A percentile compares a stretch with the other conserved stretches of the same genome.
phyloP scores from a whole-genome alignment of 2,888 invertebrate genomes.

The Pardosa pseudoannulata region DNA sequence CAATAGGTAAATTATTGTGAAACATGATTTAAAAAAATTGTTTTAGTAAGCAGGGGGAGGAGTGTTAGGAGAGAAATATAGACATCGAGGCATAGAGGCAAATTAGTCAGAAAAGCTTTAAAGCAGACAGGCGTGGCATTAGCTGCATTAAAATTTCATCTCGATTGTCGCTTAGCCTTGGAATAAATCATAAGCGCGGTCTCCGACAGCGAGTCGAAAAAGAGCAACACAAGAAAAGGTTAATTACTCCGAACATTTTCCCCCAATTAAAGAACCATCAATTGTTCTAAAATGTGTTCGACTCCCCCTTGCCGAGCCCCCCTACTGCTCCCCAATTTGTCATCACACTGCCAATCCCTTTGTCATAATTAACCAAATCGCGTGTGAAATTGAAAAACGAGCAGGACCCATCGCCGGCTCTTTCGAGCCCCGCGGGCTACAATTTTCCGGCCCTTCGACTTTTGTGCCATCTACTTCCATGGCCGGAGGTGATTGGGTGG shows the following conservation, averaged over 20 bases:
- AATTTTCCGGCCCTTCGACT: conserved; percentile 3
- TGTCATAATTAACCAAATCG: conserved; percentile 64
- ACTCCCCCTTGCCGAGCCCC: neutral
- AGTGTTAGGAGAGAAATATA: too few relatives aligned
- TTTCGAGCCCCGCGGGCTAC: conserved; percentile 30
- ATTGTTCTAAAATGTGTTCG: conserved; percentile 6
- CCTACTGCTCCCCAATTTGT: conserved; percentile 50
- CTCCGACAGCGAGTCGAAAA: neutral
- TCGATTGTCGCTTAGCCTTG: neutral
- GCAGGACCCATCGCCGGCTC: conserved; percentile 41
- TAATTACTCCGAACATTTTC: conserved; percentile 1
- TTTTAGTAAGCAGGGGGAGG: too few relatives aligned
- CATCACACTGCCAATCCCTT: conserved; percentile 58
- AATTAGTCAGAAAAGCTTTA: too few relatives aligned
- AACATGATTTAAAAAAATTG: too few relatives aligned
- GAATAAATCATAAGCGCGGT: neutral
- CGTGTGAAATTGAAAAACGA: conserved; percentile 67
- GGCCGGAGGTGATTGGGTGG: conserved; percentile 58
- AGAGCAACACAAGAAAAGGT: neutral
- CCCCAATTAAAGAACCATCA: conserved; percentile 13
- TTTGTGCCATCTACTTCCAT: conserved; percentile 15
- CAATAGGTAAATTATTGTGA: too few relatives aligned
- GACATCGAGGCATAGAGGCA: too few relatives aligned
- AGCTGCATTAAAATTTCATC: neutral
- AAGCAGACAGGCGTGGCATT: neutral